Conservation (phyloP, 2,113 vertebrate genomes). For the Athene noctua region DNA sequence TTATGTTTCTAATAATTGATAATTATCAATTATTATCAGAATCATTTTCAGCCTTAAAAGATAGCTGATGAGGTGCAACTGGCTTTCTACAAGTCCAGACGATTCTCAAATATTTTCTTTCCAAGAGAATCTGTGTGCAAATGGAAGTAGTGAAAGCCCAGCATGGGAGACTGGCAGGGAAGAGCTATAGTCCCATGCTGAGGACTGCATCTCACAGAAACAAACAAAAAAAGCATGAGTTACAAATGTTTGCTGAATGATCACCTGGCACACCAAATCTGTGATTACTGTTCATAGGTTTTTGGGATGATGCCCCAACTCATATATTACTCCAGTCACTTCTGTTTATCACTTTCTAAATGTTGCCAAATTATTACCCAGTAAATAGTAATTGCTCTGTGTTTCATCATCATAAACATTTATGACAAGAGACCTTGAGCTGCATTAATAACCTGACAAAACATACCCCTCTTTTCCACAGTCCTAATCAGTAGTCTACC, state of each 20-base stretch:
- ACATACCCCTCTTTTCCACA: not conserved
- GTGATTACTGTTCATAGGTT: not conserved
- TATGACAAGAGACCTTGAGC: conserved; percentile 20
- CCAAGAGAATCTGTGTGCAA: not conserved
- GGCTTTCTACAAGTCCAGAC: not conserved
- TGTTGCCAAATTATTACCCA: conserved; percentile 6
- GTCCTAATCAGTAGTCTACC: not conserved
- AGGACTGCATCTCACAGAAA: not conserved
- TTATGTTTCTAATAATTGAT: no score
- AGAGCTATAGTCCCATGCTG: not conserved
- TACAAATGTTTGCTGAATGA: conserved; percentile 8
- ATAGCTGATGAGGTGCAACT: not conserved
- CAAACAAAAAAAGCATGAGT: not conserved
- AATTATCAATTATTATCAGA: not conserved
- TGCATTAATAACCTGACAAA: not conserved
- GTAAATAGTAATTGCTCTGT: conserved; percentile 16
- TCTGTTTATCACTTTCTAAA: conserved; percentile 11
- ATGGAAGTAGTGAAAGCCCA: not conserved
- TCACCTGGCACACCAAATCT: not conserved
- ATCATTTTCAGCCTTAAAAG: not conserved
- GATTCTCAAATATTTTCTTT: not conserved
- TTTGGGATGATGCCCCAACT: not conserved
- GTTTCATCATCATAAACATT: conserved; percentile 38
- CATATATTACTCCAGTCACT: conserved; percentile 3
- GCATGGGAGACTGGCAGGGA: not conserved